These are phyloP conservation scores for Cordilura impudica DNA, from an alignment of 2,888 invertebrate genomes.

Conservation along the genomic window DNA sequence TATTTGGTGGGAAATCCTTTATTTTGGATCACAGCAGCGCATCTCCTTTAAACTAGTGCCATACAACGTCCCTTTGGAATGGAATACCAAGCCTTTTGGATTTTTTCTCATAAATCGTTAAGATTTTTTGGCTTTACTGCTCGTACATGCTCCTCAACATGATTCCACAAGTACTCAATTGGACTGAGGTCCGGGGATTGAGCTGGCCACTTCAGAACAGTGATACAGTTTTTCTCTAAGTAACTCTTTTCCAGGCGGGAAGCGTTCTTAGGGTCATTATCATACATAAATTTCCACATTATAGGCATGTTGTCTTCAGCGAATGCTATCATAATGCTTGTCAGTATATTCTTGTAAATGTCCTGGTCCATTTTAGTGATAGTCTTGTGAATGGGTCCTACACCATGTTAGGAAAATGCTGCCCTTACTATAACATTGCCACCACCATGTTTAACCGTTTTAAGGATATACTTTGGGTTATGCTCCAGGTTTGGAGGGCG, in stretches of 20 bases:
- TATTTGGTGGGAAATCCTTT: no score
- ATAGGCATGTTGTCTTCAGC: no score
- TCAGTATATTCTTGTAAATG: not conserved
- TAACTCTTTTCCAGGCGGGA: no score
- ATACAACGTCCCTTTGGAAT: no score
- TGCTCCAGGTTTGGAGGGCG: slow-evolving; percentile 15
- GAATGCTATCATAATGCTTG: not conserved
- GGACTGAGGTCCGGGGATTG: no score
- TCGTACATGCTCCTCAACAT: not conserved
- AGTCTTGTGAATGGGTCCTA: not conserved
- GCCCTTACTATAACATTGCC: not conserved
- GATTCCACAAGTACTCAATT: no score
- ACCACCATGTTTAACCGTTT: not conserved
- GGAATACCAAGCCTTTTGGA: not conserved
- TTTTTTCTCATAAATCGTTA: not conserved
- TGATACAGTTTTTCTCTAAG: no score
- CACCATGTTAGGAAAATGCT: not conserved
- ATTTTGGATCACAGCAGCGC: no score
- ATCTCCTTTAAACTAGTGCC: no score
- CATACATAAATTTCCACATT: not conserved
- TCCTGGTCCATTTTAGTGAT: not conserved
- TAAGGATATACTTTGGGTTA: slow-evolving; percentile 1
- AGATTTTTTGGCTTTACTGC: not conserved
- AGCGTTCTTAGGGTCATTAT: no score
- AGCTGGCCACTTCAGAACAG: no score